Base-by-base conservation (phyloP, 2,888 invertebrate species). In the Erpobdella octoculata region DNA sequence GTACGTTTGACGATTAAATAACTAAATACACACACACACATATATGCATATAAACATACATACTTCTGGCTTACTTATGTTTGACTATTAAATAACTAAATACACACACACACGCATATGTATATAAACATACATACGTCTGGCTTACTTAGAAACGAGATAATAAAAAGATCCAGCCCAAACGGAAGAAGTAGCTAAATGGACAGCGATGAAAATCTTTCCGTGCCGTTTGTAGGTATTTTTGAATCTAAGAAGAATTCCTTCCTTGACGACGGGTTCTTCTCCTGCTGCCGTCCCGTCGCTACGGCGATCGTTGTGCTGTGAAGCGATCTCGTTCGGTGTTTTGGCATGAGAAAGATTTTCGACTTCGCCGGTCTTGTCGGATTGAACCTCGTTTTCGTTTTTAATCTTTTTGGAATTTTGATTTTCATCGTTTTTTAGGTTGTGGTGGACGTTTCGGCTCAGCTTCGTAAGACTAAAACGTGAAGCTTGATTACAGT, bases 171-270 rank as follows among this genome's bases (percentile, higher is more conserved):
- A 8, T 21, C 89, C 90, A 82, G 91, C 89, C 96, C 96, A 98
- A 71, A 89, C 86, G 38, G 88, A 85, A 1, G 95, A 97, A 12
- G 94, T 94, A 25, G 88, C 87, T 66, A 91, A 80, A 84, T 98
- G 97, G 2, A 98, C 96, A 4, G 93, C 96, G 72, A 97, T 86
- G 72, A 95, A 85, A 71, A 97, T 91, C 84, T 97, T 94, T 92
- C 97, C 97, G 84, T 97, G 96, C 81, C 94, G 90, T 81, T 90
- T 90, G 81, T 92, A 92, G 89, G 95, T 91, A 79, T 89, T 86
- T 83, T 93, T 94, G 83, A 96, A 93, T 79, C 88, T 88, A 78
- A 90, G 88, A 79, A 92, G 88, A 2, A 93, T 81, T 0, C 89
- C 67, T 48, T 53, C 69, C 36, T 69, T 69, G 5, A 53, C 53